Conservation (phyloP, 2,797 vertebrate genomes). For the Acrossocheilus fasciatus region DNA sequence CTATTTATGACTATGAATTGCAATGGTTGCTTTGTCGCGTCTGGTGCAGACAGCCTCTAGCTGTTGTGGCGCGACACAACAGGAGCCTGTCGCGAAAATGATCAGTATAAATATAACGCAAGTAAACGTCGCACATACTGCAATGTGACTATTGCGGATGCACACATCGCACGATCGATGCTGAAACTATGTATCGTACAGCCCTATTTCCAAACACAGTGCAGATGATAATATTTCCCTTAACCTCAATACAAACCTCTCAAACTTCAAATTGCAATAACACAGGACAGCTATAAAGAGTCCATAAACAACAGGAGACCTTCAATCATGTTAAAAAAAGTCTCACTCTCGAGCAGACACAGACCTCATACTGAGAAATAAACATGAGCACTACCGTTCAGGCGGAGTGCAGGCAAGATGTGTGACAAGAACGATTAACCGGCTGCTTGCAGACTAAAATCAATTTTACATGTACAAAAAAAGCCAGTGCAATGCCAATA, state of each 20-base stretch:
- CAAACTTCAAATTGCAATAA: not conserved
- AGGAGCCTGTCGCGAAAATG: no score
- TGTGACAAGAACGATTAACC: constrained; percentile 44
- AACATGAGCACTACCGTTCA: not conserved
- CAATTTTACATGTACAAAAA: constrained; percentile 77
- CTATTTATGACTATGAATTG: no score
- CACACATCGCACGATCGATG: no score
- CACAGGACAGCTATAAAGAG: constrained; percentile 56
- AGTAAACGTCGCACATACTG: no score
- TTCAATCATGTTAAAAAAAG: not conserved
- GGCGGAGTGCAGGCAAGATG: constrained; percentile 11
- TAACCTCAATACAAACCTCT: constrained; percentile 27
- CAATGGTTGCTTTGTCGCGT: no score
- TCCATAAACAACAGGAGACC: constrained; percentile 60
- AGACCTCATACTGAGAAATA: constrained; percentile 34
- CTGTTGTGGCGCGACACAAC: no score
- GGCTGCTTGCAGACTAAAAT: constrained; percentile 74
- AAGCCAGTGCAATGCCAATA: constrained; percentile 79
- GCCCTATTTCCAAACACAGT: constrained; percentile 46
- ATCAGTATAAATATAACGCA: no score
- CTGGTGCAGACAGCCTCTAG: no score
- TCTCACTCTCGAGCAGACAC: not conserved
- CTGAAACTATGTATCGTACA: no score
- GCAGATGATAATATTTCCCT: constrained; percentile 61
- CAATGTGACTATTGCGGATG: no score